Base-by-base conservation (phyloP, 2,113 vertebrate species). In the Neofelis nebulosa region DNA sequence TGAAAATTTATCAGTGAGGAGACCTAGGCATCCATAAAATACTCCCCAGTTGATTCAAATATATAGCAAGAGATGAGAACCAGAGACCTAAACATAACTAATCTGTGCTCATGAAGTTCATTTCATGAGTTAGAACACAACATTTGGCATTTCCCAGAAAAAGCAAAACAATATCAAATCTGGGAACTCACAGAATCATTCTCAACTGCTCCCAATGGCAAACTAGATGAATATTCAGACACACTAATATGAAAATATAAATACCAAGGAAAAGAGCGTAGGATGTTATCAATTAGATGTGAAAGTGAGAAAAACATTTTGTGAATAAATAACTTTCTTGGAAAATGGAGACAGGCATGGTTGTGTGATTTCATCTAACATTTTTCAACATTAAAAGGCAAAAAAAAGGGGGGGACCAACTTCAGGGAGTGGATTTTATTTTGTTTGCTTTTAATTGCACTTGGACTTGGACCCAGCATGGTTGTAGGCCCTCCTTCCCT, bases 231-330 rank as follows among this genome's bases (percentile, higher is more conserved):
- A 18, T 95, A 48, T 55, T 18, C 8, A 93, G 50, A 41, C 13
- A 82, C 5, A 79, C 11, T 33, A 87, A 84, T 76, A 69, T n/a
- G 36, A 91, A 93, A 91, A 80, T 33, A 69, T 73, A 87, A 96
- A 84, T 41, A 87, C 15, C 33, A 16, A 92, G 38, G 55, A 55
- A 81, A 85, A 86, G 55, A 52, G 8, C 61, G 21, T 61, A 55
- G 38, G 68, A 89, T 1, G 86, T 93, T 23, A 65, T 85, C 38
- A 76, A 69, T 76, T 89, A 96, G 27, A 92, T 89, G 12, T 41
- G 7, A 97, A 97, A 89, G 79, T 41, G 19, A 74, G 71, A 71
- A 91, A 88, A 88, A 25, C 1, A 78, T 80, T 82, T 92, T 76
- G 23, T 92, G 83, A 90, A 29, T 97, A 91, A 88, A 61, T 65